Percentiles rank a stretch among this genome's conserved stretches.
Conservation (phyloP, 2,113 vertebrate genomes). For the Chamaea fasciata region DNA sequence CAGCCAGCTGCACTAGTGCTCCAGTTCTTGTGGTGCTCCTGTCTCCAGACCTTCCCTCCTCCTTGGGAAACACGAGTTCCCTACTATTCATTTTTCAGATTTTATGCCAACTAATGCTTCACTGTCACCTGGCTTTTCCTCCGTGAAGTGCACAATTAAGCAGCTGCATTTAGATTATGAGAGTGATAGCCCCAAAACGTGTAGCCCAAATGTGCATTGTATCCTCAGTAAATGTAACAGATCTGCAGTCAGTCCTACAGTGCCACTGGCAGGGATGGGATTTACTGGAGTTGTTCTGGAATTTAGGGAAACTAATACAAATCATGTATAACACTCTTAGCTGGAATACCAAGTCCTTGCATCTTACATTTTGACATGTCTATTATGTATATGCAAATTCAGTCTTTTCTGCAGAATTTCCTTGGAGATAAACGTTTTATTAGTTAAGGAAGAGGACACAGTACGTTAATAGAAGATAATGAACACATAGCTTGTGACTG, state of each 20-base stretch:
- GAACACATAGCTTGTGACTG: neutral
- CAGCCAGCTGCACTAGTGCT: neutral
- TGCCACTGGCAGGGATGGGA: neutral
- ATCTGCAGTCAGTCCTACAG: neutral
- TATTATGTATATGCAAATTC: conserved; percentile 70
- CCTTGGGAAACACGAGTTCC: neutral
- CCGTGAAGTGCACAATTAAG: neutral
- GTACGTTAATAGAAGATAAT: neutral
- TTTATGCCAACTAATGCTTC: neutral
- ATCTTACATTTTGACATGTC: conserved; percentile 48
- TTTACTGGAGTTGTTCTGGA: neutral
- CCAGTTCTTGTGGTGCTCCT: neutral
- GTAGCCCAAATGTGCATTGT: neutral
- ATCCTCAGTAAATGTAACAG: neutral
- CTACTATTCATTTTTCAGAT: neutral
- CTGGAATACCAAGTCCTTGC: conserved; percentile 41
- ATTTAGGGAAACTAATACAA: conserved; percentile 35
- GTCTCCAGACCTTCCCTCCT: neutral
- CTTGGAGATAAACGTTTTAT: conserved; percentile 47
- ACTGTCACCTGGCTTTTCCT: accelerated
- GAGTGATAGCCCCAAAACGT: neutral
- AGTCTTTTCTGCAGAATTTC: conserved; percentile 37
- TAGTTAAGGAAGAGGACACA: conserved; percentile 1
- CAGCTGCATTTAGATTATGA: neutral
- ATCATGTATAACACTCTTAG: neutral